These are phyloP conservation scores for Ostrea denselamellosa DNA, from an alignment of 1,140 invertebrate genomes.

Conservation along the genomic window DNA sequence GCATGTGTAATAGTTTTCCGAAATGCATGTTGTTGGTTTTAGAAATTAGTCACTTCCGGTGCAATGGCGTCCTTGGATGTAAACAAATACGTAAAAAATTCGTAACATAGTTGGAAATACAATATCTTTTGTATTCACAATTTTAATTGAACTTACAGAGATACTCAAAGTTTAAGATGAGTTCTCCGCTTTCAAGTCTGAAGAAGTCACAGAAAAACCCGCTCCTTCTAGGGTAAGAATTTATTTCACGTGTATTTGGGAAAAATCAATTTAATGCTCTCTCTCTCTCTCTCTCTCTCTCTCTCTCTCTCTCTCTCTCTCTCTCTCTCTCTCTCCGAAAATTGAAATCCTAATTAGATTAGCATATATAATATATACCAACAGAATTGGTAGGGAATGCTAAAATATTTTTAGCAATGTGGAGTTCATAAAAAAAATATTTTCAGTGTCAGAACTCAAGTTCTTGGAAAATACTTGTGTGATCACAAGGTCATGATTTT, in stretches of 20 bases:
- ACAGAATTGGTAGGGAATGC: no score
- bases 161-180: slow-evolving; percentile 40
- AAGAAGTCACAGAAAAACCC: slow-evolving; percentile 58
- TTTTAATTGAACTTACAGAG: background rate
- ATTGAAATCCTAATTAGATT: no score
- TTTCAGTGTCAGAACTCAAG: no score
- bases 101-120: background rate
- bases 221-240: slow-evolving; percentile 53
- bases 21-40: slow-evolving; percentile 7
- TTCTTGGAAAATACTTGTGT: no score
- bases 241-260: background rate
- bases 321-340: no score
- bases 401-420: no score
- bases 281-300: no score
- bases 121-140: background rate
- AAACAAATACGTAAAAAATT: slow-evolving; percentile 42
- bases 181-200: slow-evolving; percentile 56
- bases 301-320: no score
- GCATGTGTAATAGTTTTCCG: background rate
- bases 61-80: slow-evolving; percentile 50
- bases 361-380: no score
- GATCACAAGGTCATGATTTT: no score
- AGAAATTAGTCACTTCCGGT: slow-evolving; percentile 13
- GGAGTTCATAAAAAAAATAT: no score
- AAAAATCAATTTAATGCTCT: no score